Percentiles rank a stretch among this genome's conserved stretches.
phyloP scores from a whole-genome alignment of 2,797 vertebrate genomes.

The Cyprinodon diabolis region DNA sequence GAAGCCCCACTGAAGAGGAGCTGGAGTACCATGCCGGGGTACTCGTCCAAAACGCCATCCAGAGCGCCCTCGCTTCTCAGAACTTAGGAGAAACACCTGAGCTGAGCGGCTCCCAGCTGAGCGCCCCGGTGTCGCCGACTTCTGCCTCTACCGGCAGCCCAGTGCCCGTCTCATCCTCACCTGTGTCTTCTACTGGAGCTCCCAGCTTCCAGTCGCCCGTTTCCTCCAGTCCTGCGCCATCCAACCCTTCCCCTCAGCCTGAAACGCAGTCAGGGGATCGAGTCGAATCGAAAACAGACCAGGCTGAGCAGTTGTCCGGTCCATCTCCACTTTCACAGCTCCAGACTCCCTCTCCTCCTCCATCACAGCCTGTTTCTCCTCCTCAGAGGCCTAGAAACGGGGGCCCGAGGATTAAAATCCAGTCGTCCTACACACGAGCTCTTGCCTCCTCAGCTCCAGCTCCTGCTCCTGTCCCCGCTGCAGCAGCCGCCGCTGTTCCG shows the following conservation, averaged over 20 bases:
- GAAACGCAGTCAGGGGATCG: conserved; percentile 38
- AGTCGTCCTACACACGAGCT: conserved; percentile 72
- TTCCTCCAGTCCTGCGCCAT: conserved; percentile 78
- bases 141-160: conserved; percentile 70
- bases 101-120: conserved; percentile 61
- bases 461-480: conserved; percentile 54
- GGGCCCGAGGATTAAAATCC: conserved; percentile 84
- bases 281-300: conserved; percentile 32
- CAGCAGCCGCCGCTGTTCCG: conserved; percentile 37
- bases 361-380: conserved; percentile 66
- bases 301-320: conserved; percentile 32
- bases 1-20: conserved; percentile 82
- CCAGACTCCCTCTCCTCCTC: conserved; percentile 57
- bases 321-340: conserved; percentile 31
- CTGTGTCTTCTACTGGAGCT: conserved; percentile 65
- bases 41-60: conserved; percentile 92
- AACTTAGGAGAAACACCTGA: conserved; percentile 75
- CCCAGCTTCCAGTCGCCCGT: conserved; percentile 56
- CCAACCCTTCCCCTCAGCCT: conserved; percentile 53
- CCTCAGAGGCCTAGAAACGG: conserved; percentile 73
- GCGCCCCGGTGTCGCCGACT: conserved; percentile 76
- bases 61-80: conserved; percentile 89
- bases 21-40: conserved; percentile 92
- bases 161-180: conserved; percentile 65
- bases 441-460: conserved; percentile 70